A percentile compares a stretch with the other conserved stretches of the same genome.
These are phyloP conservation scores for Abramis brama DNA, from an alignment of 2,113 vertebrate species.

Conservation along the genomic window DNA sequence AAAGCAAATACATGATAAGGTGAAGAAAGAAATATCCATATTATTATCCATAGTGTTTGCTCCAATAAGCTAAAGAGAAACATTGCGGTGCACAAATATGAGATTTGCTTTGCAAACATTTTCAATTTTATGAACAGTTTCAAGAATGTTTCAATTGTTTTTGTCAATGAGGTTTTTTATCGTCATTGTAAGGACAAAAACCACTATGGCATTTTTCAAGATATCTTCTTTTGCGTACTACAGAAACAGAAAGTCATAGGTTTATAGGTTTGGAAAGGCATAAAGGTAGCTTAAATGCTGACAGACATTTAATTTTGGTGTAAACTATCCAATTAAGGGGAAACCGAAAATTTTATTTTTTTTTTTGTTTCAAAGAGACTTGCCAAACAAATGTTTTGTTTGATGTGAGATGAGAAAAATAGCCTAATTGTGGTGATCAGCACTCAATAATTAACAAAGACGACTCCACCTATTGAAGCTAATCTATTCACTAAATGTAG, in stretches of 20 bases:
- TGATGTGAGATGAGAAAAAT: conserved; percentile 35
- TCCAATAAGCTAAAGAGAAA: background rate
- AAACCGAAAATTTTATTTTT: background rate
- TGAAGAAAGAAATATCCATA: conserved; percentile 16
- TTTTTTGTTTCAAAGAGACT: background rate
- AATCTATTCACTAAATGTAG: conserved; percentile 32
- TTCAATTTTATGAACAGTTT: background rate
- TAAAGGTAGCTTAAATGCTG: background rate
- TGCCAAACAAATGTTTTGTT: conserved; percentile 2
- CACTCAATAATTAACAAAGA: conserved; percentile 65
- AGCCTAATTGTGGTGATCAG: conserved; percentile 58
- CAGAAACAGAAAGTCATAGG: background rate
- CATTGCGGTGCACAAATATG: background rate
- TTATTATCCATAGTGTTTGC: conserved; percentile 21
- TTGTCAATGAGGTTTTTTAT: background rate
- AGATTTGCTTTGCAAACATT: conserved; percentile 28
- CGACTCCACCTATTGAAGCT: conserved; percentile 34
- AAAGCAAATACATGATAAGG: conserved; percentile 6
- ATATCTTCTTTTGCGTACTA: background rate
- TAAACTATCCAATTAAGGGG: background rate
- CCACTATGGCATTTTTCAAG: background rate
- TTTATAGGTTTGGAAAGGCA: background rate
- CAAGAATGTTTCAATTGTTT: background rate
- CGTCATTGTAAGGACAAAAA: too few species aligned
- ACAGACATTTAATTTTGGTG: background rate